phyloP scores from a whole-genome alignment of 2,113 vertebrate genomes.

The Penelope pileata region DNA sequence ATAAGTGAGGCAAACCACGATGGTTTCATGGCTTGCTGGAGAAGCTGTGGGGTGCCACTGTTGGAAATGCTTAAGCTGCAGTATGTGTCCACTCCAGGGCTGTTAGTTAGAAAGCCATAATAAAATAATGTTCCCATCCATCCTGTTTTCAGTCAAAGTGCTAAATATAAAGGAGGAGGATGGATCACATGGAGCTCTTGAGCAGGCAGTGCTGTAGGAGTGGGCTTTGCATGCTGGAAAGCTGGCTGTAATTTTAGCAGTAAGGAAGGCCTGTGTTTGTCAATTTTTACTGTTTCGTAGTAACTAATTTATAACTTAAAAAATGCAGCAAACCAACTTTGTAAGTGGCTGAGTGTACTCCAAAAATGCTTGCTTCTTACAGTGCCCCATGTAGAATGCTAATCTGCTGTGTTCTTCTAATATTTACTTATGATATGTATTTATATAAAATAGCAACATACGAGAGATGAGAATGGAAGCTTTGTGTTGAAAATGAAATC shows the following conservation, averaged over 20 bases:
- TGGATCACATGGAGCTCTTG: neutral
- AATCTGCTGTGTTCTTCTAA: neutral
- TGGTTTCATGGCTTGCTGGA: neutral
- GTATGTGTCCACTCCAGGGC: neutral
- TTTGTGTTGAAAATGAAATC: neutral
- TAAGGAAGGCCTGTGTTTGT: neutral
- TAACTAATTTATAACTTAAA: neutral
- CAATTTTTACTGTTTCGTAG: neutral
- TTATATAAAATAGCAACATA: neutral
- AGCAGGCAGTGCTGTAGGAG: neutral
- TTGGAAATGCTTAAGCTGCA: neutral
- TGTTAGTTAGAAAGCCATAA: neutral
- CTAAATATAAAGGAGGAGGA: neutral
- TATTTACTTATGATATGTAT: neutral
- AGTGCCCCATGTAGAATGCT: neutral
- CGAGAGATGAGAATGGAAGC: neutral
- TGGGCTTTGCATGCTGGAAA: neutral
- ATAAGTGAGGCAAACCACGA: fast-evolving
- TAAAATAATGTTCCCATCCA: neutral
- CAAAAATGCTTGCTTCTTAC: neutral
- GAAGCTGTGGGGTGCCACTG: neutral
- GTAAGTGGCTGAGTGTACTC: neutral
- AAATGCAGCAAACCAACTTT: no score
- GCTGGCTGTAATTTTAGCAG: neutral
- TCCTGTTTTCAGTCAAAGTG: neutral